Conservation (phyloP, 2,888 invertebrate species). For the Aspidiotus rigidus region DNA sequence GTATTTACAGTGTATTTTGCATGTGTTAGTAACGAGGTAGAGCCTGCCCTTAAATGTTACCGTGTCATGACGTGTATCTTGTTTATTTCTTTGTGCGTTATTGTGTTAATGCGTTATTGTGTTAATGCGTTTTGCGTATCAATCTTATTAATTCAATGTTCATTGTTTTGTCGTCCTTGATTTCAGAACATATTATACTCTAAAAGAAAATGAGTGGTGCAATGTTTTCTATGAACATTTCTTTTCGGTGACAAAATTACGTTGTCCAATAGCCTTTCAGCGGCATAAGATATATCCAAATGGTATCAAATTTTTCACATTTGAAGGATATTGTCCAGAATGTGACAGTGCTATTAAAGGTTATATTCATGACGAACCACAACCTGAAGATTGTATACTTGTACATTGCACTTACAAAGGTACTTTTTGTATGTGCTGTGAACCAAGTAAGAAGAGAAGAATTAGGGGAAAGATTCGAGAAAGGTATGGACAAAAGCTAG, state of each 20-base stretch:
- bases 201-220: neutral
- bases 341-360: neutral
- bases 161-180: too few relatives aligned
- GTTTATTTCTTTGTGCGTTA: too few relatives aligned
- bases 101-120: too few relatives aligned
- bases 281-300: neutral
- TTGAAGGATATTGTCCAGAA: neutral
- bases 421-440: neutral
- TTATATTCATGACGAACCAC: neutral
- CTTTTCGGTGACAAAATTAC: neutral
- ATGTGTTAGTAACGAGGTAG: too few relatives aligned
- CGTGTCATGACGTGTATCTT: too few relatives aligned
- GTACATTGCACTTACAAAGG: neutral
- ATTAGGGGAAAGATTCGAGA: constrained; percentile 12
- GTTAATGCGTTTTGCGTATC: too few relatives aligned
- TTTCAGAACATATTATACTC: neutral
- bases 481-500: constrained; percentile 5
- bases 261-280: neutral
- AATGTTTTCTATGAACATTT: neutral
- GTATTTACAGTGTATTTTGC: too few relatives aligned
- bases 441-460: constrained; percentile 9
- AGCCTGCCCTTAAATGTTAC: too few relatives aligned
- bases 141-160: too few relatives aligned
- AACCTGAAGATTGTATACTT: neutral
- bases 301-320: neutral